Evolutionary conservation across 1,140 invertebrate species (phyloP).

Genomic region (Cepaea nemoralis): DNA sequence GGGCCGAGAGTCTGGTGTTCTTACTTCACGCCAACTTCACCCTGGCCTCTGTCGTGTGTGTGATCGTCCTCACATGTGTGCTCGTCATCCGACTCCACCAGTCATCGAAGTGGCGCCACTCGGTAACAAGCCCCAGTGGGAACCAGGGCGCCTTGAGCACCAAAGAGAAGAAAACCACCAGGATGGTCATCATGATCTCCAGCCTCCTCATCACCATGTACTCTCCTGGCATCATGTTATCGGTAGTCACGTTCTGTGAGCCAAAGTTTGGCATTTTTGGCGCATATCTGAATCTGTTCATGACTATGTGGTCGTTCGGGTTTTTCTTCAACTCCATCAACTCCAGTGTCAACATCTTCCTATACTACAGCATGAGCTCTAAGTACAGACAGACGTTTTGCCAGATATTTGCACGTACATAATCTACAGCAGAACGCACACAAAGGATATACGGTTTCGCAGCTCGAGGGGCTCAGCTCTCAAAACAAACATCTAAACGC

Average conservation of each 20-base stretch:
- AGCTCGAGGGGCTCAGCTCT: too few relatives aligned
- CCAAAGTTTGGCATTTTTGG: constrained; percentile 1
- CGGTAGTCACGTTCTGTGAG: background rate
- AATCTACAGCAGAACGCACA: too few relatives aligned
- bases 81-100: background rate
- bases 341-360: constrained; percentile 3
- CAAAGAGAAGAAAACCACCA: background rate
- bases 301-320: background rate
- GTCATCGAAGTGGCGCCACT: background rate
- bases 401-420: background rate
- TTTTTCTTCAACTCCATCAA: background rate
- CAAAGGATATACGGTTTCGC: too few relatives aligned
- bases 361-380: background rate
- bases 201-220: background rate
- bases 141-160: background rate
- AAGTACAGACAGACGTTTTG: background rate
- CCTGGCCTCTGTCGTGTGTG: background rate
- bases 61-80: background rate
- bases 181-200: background rate
- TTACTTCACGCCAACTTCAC: background rate
- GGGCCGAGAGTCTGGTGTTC: background rate
- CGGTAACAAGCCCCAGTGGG: too few relatives aligned
- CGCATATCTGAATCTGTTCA: background rate
- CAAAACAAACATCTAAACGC: too few relatives aligned
- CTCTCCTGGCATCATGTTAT: background rate